Percentiles rank a stretch among this genome's conserved stretches.
Evolutionary conservation across 2,113 vertebrate genomes (phyloP).

Genomic region (Mungos mungo): DNA sequence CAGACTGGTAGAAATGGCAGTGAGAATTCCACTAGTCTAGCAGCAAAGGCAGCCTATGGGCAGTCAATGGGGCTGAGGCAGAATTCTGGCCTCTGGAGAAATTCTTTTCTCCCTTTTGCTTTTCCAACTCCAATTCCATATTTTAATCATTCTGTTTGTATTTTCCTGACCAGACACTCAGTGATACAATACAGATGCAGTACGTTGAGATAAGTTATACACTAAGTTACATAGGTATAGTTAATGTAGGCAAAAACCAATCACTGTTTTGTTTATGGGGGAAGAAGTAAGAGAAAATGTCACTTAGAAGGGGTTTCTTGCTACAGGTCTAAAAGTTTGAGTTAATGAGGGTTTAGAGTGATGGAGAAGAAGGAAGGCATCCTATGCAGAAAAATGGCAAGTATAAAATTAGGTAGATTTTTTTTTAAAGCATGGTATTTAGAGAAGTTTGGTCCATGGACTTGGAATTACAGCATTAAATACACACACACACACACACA

Average conservation of each 20-base stretch:
- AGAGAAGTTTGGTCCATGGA: not conserved
- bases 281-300: not conserved
- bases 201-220: not conserved
- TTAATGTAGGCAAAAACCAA: not conserved
- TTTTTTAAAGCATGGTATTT: not conserved
- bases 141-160: not conserved
- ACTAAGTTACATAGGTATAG: not conserved
- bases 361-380: not conserved
- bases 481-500: too few species aligned
- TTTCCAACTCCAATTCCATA: not conserved
- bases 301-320: not conserved
- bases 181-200: not conserved
- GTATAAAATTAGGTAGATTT: not conserved
- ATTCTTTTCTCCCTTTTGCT: not conserved
- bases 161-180: not conserved
- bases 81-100: not conserved
- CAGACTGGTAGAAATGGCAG: not conserved
- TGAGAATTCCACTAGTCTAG: not conserved
- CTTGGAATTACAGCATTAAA: not conserved
- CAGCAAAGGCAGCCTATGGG: not conserved
- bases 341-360: not conserved
- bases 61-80: fast-evolving
- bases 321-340: not conserved
- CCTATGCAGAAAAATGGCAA: not conserved
- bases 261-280: not conserved